Base-by-base conservation (phyloP, 2,113 vertebrate genomes). In the Macroglossus sobrinus region DNA sequence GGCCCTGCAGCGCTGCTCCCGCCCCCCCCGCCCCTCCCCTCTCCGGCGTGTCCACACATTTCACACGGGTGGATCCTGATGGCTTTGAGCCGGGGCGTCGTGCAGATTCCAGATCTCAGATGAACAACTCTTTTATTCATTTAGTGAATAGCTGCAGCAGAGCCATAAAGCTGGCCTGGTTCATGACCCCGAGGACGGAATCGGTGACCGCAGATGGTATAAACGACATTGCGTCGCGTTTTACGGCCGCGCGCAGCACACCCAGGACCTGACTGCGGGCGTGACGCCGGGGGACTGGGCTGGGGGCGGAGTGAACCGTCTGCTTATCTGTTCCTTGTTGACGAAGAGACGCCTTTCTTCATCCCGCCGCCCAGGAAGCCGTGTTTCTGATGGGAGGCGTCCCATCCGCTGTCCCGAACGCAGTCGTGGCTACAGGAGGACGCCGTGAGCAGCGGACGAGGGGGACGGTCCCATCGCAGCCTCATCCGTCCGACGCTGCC, bases 191-290 rank as follows among this genome's bases (percentile, higher is more conserved):
- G 97, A 97, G 97, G 98, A 98, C 98, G 94, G 96, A 98, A 98
- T 98, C 98, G 98, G 96, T 97, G 98, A 96, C 98, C 97, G 97
- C 97, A 98, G 98, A 98, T 98, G 98, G 98, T 97, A 97, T 98
- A 98, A 98, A 98, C 98, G 97, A 97, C 97, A 98, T 96, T 95
- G 93, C 97, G 78, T 84, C 38, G 91, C 97, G 78, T 91, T 98
- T 98, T 95, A 97, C 87, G 80, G 96, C 95, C 91, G 10, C 96
- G 95, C 81, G 96, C 97, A 96, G 97, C 97, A 69, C 64, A 86
- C 40, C 82, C 93, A 96, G 92, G 96, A 79, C 78, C 95, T 97
- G 96, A 68, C 81, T 57, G 74, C 84, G 38, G 66, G 91, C 95
- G 95, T 85, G 59, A 38, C 93, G 95, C 95, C 53, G 85, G 89